phyloP scores from a whole-genome alignment of 2,888 invertebrate genomes.

The Sphaerophoria rueppellii region DNA sequence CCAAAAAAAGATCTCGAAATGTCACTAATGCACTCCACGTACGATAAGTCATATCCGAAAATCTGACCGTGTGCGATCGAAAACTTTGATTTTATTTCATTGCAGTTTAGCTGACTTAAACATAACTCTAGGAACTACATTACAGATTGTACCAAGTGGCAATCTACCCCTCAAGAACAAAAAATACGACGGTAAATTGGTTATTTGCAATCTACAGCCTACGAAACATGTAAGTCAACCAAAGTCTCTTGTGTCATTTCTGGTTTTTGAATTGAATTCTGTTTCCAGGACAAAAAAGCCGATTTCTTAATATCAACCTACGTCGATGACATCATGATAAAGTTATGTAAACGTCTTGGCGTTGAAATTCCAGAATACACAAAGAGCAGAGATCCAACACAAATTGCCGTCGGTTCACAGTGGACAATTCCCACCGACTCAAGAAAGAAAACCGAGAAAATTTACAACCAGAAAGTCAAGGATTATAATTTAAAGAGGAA shows the following conservation, averaged over 20 bases:
- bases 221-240: slow-evolving; percentile 93
- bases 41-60: slow-evolving; percentile 46
- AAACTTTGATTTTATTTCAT: background rate
- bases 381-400: slow-evolving; percentile 86
- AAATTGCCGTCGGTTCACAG: slow-evolving; percentile 82
- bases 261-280: background rate
- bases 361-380: slow-evolving; percentile 89
- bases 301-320: slow-evolving; percentile 94
- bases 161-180: slow-evolving; percentile 93
- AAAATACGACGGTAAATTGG: slow-evolving; percentile 93
- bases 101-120: slow-evolving; percentile 95
- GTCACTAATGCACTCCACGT: slow-evolving; percentile 92
- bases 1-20: slow-evolving; percentile 93
- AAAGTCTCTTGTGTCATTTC: background rate
- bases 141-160: slow-evolving; percentile 98
- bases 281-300: slow-evolving; percentile 91
- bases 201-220: slow-evolving; percentile 98
- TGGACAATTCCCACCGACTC: slow-evolving; percentile 88
- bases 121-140: slow-evolving; percentile 97
- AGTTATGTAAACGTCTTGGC: slow-evolving; percentile 88
- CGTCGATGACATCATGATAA: slow-evolving; percentile 91
- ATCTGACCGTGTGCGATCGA: background rate
- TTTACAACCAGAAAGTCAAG: slow-evolving; percentile 83
- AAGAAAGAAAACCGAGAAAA: slow-evolving; percentile 85
- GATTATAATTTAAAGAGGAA: slow-evolving; percentile 75